Conservation (phyloP, 1,140 invertebrate genomes). For the Pseudomyrmex concolor region DNA sequence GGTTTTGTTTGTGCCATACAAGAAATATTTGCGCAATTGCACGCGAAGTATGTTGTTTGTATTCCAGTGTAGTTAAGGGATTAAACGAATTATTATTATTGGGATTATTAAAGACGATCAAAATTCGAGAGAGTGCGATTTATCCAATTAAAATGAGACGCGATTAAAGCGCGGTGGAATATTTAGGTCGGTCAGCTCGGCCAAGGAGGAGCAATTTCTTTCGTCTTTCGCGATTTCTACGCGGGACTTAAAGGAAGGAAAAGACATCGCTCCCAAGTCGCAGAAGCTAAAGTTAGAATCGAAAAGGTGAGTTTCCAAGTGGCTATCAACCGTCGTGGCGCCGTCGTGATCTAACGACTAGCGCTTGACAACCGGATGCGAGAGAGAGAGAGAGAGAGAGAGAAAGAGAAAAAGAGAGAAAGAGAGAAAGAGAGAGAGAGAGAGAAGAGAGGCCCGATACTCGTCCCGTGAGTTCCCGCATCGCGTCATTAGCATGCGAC, state of each 20-base stretch:
- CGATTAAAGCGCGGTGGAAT: neutral
- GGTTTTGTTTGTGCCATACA: too few relatives aligned
- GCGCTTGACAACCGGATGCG: slow-evolving; percentile 84
- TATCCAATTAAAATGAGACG: neutral
- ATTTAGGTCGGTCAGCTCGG: neutral
- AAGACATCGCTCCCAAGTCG: slow-evolving; percentile 5
- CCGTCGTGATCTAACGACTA: slow-evolving; percentile 79
- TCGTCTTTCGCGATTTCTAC: slow-evolving; percentile 15
- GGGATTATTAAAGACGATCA: neutral
- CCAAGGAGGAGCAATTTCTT: neutral
- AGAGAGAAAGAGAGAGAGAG: slow-evolving; percentile 72
- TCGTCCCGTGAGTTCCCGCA: slow-evolving; percentile 74
- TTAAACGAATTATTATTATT: too few relatives aligned
- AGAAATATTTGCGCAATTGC: too few relatives aligned
- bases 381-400: slow-evolving; percentile 52
- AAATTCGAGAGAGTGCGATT: neutral
- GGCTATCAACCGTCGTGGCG: slow-evolving; percentile 66
- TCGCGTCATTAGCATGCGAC: slow-evolving; percentile 83
- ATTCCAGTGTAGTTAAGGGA: too few relatives aligned
- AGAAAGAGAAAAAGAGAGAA: neutral
- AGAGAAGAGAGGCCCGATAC: slow-evolving; percentile 76
- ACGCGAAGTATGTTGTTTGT: too few relatives aligned
- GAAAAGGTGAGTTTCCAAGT: slow-evolving; percentile 64
- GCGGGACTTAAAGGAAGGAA: neutral
- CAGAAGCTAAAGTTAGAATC: slow-evolving; percentile 54